Evolutionary conservation across 2,888 invertebrate genomes (phyloP).

Genomic region (Ichneumon xanthorius): DNA sequence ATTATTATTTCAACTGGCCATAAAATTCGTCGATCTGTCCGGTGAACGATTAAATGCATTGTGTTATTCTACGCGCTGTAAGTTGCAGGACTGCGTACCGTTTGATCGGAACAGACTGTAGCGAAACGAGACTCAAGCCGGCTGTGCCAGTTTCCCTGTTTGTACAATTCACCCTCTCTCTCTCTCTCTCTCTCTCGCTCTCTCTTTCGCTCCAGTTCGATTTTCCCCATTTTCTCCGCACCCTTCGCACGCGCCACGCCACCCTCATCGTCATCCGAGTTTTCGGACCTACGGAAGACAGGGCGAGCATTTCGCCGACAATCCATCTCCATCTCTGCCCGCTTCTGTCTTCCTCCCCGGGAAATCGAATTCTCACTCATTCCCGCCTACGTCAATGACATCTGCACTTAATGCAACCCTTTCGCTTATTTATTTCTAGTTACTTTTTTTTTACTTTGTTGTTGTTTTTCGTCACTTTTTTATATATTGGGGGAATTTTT

Average conservation of each 20-base stretch:
- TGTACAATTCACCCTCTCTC: slow-evolving; percentile 77
- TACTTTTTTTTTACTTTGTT: too few relatives aligned
- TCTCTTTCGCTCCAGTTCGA: slow-evolving; percentile 23
- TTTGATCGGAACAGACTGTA: slow-evolving; percentile 60
- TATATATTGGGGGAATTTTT: too few relatives aligned
- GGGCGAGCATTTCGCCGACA: slow-evolving; percentile 48
- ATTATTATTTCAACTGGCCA: neutral
- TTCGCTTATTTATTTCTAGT: neutral
- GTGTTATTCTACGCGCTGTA: neutral
- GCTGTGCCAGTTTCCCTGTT: slow-evolving; percentile 78
- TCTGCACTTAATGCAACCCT: neutral
- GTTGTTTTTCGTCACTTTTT: too few relatives aligned
- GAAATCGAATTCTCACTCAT: slow-evolving; percentile 42
- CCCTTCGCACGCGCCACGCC: slow-evolving; percentile 53
- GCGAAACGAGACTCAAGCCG: slow-evolving; percentile 62
- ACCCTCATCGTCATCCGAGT: slow-evolving; percentile 53
- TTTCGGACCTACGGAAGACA: slow-evolving; percentile 36
- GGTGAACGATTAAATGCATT: neutral
- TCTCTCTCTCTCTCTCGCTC: slow-evolving; percentile 50
- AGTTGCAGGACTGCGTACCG: slow-evolving; percentile 43
- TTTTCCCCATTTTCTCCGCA: slow-evolving; percentile 53
- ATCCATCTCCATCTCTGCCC: slow-evolving; percentile 58
- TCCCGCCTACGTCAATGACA: slow-evolving; percentile 37
- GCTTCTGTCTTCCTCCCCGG: slow-evolving; percentile 27
- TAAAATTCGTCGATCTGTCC: neutral